Evolutionary conservation across 2,797 vertebrate species (phyloP), one percentile per base, ranked within the genome.

Genomic region (Eupleurogrammus muticus): DNA sequence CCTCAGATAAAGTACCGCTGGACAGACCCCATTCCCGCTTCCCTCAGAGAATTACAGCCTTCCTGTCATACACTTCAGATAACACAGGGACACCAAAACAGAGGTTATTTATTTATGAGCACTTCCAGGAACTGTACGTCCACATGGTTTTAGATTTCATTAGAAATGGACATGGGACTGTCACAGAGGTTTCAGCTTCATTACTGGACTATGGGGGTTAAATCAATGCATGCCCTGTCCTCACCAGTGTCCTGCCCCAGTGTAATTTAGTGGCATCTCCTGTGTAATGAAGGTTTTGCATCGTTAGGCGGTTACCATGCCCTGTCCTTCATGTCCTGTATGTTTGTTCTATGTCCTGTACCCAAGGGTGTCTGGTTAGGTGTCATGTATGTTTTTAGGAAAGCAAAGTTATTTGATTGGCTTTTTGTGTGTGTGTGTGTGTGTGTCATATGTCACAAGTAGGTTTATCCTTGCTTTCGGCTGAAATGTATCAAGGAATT

Each of bases 81-180:
- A 90, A 91, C 87, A 79, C 76, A 58, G 71, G 82, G 72, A 84
- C 91, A 92, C 87, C 91, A 91, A 92, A 92, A 93, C 90, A 92
- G 81, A 86, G 74, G 85, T 94, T 90, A 93, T 87, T 92, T 93
- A 94, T 94, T 93, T 86, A 93, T 93, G 90, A 88, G 73, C 75
- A 83, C 82, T 92, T 94, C 91, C 92, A 89, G 92, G 89, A 93
- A 93, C 73, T 62, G 75, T 4, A 17, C 67, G 80, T 83, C 83
- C 72, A 60, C 49, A 53, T 66, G 87, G 90, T 85, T 87, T 91
- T 86, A 79, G 64, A 79, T 92, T 92, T 90, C 87, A 89, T 90
- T 82, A 79, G 84, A 81, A 89, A 86, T 81, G 78, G 81, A 82
- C 84, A 61, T 75, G 70, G 38, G 7, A 52, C 83, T 80, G 86